Base-by-base conservation (phyloP, 2,888 invertebrate species). In the Poecilus cupreus region DNA sequence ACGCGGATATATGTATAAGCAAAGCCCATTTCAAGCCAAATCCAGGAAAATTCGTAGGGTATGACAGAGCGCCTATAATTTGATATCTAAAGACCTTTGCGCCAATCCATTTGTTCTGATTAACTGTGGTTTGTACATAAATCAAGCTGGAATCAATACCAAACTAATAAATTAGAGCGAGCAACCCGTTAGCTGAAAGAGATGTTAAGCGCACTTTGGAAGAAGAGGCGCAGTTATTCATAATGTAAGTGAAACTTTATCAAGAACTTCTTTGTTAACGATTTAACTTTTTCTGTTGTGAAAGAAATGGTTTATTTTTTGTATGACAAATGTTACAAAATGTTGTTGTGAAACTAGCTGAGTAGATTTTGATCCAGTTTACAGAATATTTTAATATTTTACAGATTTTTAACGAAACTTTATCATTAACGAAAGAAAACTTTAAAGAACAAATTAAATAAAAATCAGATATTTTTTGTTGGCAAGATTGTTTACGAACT, bases 51-150 rank as follows among this genome's bases (percentile, higher is more conserved):
- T 72, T 72, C 18, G 72, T 72, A 39, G 18, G 13, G 39, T 43
- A 72, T 72, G 72, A 46, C 26, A 72, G 43, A 68, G 18, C 18
- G 37, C 8, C 10, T 68, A 43, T 68, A 68, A 68, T 68, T 43
- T 68, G 68, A 68, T 68, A 68, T 39, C 68, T 68, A 37, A 20
- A 16, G 46, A 72, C 46, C 72, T 72, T 46, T 72, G 43, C 72
- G 46, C 72, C 72, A 46, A 72, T 72, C 72, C 72, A 72, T 72
- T 72, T 72, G 43, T 43, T 18, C 72, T 72, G 72, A 72, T 72
- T 72, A 72, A 72, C 22, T 72, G 43, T 22, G 39, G 20, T n/a
- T 22, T 43, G 22, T 72, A 72, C 43, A 72, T 72, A 72, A 72
- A 72, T 72, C 72, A 72, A 16, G 13, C 11, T 10, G 39, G 18